Conservation (phyloP, 2,888 invertebrate genomes). For the Drosophila neonasuta region DNA sequence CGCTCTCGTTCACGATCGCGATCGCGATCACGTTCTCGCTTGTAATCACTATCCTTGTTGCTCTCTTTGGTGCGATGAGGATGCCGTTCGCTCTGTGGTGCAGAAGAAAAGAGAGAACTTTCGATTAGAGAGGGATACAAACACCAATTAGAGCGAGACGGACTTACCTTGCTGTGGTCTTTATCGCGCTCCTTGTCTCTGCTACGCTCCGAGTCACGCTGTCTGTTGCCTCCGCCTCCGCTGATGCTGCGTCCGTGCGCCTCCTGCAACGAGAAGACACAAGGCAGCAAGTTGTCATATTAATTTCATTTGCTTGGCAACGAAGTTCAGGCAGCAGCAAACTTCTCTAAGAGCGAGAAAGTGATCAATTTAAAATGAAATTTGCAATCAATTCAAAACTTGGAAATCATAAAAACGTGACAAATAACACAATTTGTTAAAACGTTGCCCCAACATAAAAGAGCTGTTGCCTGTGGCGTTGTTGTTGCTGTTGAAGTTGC, state of each 20-base stretch:
- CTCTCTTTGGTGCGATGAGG: conserved; percentile 67
- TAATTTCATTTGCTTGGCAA: conserved; percentile 19
- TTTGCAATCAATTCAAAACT: conserved; percentile 20
- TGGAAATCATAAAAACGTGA: conserved; percentile 8
- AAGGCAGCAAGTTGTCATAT: conserved; percentile 19
- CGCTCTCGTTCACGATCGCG: background rate
- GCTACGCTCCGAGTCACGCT: conserved; percentile 47
- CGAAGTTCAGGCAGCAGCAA: background rate
- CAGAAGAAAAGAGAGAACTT: background rate
- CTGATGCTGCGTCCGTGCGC: conserved; percentile 31
- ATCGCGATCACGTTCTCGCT: conserved; percentile 52
- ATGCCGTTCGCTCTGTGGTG: conserved; percentile 60
- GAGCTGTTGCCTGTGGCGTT: background rate
- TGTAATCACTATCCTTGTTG: conserved; percentile 59
- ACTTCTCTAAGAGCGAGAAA: background rate
- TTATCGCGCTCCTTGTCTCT: conserved; percentile 55
- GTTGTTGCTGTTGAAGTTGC: background rate
- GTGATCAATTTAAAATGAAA: conserved; percentile 11
- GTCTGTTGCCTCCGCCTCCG: conserved; percentile 8
- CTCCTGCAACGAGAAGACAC: conserved; percentile 52
- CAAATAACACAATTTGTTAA: conserved; percentile 5
- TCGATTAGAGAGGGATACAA: background rate
- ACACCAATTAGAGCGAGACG: conserved; percentile 3
- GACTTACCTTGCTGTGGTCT: conserved; percentile 56
- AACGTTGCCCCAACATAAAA: background rate